Evolutionary conservation across 2,888 invertebrate species (phyloP).

Genomic region (Spisula solida): DNA sequence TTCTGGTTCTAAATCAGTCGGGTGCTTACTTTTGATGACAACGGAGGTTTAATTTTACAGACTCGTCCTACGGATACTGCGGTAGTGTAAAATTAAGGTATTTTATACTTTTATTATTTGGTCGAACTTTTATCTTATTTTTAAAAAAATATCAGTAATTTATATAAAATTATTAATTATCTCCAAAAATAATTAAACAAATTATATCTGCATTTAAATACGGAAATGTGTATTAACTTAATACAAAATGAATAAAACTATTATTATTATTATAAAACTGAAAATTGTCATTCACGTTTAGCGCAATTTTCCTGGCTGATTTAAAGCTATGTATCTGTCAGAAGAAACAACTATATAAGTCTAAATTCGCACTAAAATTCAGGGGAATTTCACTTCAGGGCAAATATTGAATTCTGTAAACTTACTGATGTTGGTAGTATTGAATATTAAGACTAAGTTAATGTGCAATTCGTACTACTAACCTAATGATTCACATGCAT

Average conservation of each 20-base stretch:
- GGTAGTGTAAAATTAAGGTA: constrained; percentile 17
- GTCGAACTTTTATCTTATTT: not conserved
- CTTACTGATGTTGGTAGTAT: not conserved
- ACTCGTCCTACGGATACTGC: not conserved
- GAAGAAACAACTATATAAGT: no score
- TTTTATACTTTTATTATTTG: not conserved
- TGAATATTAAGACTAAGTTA: not conserved
- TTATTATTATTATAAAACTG: no score
- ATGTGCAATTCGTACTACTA: constrained; percentile 4
- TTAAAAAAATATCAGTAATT: not conserved
- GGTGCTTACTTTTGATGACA: not conserved
- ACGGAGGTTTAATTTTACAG: constrained; percentile 11
- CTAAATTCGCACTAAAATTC: no score
- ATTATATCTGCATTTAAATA: not conserved
- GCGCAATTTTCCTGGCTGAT: not conserved
- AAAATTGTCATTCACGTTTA: not conserved
- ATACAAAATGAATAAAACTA: not conserved
- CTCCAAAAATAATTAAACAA: not conserved
- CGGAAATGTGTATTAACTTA: not conserved
- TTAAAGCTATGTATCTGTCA: not conserved
- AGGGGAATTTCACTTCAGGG: not conserved
- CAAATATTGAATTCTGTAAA: not conserved
- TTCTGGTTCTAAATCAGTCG: not conserved
- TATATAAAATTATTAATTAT: not conserved
- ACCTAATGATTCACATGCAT: not conserved